Base-by-base conservation (phyloP, 2,113 vertebrate genomes). In the Nycticebus coucang region DNA sequence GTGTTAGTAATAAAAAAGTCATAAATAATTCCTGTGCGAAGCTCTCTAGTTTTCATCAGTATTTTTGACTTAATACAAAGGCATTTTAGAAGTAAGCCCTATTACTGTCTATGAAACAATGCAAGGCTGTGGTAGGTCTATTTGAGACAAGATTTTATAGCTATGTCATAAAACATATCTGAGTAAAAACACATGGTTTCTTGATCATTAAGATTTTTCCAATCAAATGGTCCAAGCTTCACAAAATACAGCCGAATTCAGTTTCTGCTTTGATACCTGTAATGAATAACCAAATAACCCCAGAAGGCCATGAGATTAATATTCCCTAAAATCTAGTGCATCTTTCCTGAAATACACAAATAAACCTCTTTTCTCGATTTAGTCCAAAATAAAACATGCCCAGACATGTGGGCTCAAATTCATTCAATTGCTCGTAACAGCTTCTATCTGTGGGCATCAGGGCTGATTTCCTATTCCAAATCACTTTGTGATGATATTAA, bases 121-220 rank as follows among this genome's bases (percentile, higher is more conserved):
- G 95, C 92, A 78, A 96, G 97, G 57, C 98, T 98, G 98, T 90
- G 98, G 98, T 99, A 98, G 98, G 98, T 98, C 97, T 96, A 86
- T 92, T 87, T 94, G 97, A 97, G 97, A 97, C 97, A 96, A 98
- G 95, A 96, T 97, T 98, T 98, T 98, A 98, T 89, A 97, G 97
- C 96, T 95, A 59, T 96, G 96, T 97, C 97, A 98, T 98, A 98
- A 98, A 99, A 98, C 77, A 97, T 97, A 98, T 98, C 97, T 98
- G 98, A 98, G 97, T 98, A 97, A 98, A 98, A 99, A 98, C 98
- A 98, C 94, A 98, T 98, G 98, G 95, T 97, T 98, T 98, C 98
- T 96, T 98, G 96, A 98, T 98, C 97, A 98, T 98, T 98, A 98
- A 89, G 82, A 69, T 97, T 98, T 98, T 98, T 98, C 98, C 98